These are phyloP conservation scores for Daubentonia madagascariensis DNA, from an alignment of 2,113 vertebrate genomes.

Conservation along the genomic window DNA sequence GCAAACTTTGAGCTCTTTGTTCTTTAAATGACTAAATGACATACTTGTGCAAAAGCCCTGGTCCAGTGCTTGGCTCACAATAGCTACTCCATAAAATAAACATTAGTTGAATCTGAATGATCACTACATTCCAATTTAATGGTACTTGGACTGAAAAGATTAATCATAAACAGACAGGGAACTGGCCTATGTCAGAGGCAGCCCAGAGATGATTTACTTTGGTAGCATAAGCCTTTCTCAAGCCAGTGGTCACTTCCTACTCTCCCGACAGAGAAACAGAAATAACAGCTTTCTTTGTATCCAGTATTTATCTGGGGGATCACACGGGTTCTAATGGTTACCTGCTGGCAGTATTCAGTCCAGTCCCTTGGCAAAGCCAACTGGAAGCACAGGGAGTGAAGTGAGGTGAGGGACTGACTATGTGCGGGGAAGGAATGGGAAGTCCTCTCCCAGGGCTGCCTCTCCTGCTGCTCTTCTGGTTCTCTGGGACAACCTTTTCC, in stretches of 20 bases:
- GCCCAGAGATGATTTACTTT: not conserved
- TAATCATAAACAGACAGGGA: not conserved
- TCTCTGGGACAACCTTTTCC: not conserved
- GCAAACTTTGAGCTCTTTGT: conserved; percentile 33
- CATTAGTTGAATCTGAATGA: conserved; percentile 32
- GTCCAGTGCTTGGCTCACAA: not conserved
- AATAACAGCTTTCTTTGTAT: not conserved
- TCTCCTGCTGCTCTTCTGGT: not conserved
- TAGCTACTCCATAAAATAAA: conserved; percentile 63
- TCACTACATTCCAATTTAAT: conserved; percentile 28
- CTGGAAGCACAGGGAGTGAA: not conserved
- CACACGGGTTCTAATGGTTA: not conserved
- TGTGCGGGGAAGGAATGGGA: not conserved
- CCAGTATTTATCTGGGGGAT: not conserved
- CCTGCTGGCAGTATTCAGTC: not conserved
- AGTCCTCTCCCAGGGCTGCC: not conserved
- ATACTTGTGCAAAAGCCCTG: not conserved
- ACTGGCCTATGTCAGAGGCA: not conserved
- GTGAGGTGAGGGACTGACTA: not conserved
- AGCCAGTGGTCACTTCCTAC: not conserved
- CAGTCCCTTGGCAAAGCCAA: not conserved
- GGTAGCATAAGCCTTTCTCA: not conserved
- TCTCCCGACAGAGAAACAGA: not conserved
- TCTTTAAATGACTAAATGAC: conserved; percentile 39
- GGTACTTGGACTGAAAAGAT: not conserved